Base-by-base conservation (phyloP, 2,888 invertebrate species). In the Microctonus aethiopoides region DNA sequence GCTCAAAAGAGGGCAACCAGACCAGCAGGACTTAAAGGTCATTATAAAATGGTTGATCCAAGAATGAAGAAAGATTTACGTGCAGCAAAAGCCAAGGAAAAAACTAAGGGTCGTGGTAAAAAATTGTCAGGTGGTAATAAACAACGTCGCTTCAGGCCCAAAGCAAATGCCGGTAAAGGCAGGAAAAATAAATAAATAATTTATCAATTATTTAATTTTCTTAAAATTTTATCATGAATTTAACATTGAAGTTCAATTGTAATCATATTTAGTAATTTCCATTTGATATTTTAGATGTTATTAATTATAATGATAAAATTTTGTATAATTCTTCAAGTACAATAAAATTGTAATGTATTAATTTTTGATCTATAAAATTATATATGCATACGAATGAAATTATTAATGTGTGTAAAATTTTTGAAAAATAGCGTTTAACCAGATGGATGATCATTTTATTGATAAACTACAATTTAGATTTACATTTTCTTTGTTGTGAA, bases 91-190 rank as follows among this genome's bases (percentile, higher is more conserved):
- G 87, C 89, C 16, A 90, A 89, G 81, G 90, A 90, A 83, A 91
- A 90, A 86, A 90, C 89, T 39, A 90, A 80, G 71, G 83, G 81
- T 69, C 83, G 80, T 34, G 84, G 80, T 3, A 85, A 83, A 46
- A 80, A 76, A 61, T 73, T n/a, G n/a, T n/a, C 78, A 72, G 86
- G 85, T 76, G 86, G 87, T 79, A 85, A 86, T 79, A 85, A 83
- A 74, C 74, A 74, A 62, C 60, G 76, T 7, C 75, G 75, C 61
- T 76, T 74, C 41, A 83, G 80, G 56, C 72, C 78, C 6, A 79
- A 71, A 46, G 88, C 99, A 99, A 88, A 95, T 99, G 0, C 91
- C 97, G 77, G 98, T 99, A 88, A 99, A 97, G 87, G 97, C 97
- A 0, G 92, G 99, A 68, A 99, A 99, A 91, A 97, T 98, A 92